A percentile compares a stretch with the other conserved stretches of the same genome.
Evolutionary conservation across 2,888 invertebrate species (phyloP).

Genomic region (Palloptera scutellata): DNA sequence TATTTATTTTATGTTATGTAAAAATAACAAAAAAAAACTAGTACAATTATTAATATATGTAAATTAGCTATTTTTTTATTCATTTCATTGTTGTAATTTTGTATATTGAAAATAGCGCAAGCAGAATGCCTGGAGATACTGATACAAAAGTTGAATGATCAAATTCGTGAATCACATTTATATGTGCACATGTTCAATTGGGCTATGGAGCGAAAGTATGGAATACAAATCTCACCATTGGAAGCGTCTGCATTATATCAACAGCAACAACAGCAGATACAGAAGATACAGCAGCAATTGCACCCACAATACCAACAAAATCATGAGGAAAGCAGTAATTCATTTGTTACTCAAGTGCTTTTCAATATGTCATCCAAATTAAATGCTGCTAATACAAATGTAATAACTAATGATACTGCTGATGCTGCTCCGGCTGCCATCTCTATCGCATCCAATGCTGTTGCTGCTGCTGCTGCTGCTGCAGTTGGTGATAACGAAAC

Average conservation of each 20-base stretch:
- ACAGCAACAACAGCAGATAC: neutral
- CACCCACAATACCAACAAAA: too few relatives aligned
- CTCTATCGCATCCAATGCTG: neutral
- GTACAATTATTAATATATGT: neutral
- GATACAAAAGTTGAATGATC: slow-evolving; percentile 42
- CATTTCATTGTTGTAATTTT: neutral
- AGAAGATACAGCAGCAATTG: slow-evolving; percentile 5
- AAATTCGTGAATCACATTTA: slow-evolving; percentile 49
- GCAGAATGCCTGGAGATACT: slow-evolving; percentile 41
- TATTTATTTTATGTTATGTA: neutral
- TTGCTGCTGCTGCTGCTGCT: neutral
- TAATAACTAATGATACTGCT: slow-evolving; percentile 7
- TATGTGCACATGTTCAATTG: slow-evolving; percentile 50
- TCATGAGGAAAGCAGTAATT: neutral
- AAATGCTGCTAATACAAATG: slow-evolving; percentile 32
- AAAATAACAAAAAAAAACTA: slow-evolving; percentile 13
- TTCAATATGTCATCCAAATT: slow-evolving; percentile 15
- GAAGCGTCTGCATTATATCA: neutral
- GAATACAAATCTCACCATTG: neutral
- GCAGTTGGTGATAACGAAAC: neutral
- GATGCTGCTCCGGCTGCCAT: neutral
- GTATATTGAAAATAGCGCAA: slow-evolving; percentile 39
- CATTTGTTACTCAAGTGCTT: neutral
- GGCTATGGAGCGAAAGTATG: slow-evolving; percentile 46
- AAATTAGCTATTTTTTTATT: slow-evolving; percentile 9